Conservation (phyloP, 2,888 invertebrate genomes). For the Pammene aurita region DNA sequence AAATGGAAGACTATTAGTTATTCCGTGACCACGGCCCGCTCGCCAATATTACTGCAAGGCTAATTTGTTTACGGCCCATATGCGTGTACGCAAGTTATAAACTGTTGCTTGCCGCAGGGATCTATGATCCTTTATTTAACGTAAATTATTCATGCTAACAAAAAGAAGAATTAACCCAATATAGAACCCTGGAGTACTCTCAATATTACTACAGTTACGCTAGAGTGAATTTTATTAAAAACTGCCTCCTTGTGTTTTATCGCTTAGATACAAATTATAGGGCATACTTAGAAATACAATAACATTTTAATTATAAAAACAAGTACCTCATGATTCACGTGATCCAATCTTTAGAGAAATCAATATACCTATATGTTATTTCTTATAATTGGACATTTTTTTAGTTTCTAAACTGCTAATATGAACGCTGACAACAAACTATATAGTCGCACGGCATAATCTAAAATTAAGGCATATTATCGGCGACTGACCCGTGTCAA, state of each 20-base stretch:
- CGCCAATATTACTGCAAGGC: slow-evolving; percentile 54
- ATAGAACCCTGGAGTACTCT: background rate
- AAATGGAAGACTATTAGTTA: slow-evolving; percentile 40
- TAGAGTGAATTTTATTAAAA: background rate
- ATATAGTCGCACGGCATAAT: no score
- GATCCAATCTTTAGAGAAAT: background rate
- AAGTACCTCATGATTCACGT: background rate
- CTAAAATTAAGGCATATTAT: no score
- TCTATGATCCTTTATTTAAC: background rate
- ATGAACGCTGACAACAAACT: background rate
- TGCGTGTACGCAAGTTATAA: slow-evolving; percentile 44
- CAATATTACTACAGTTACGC: background rate
- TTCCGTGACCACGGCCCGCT: slow-evolving; percentile 57
- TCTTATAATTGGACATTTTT: no score
- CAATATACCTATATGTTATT: background rate
- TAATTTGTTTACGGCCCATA: slow-evolving; percentile 50
- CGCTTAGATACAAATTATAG: background rate
- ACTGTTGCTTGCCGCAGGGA: slow-evolving; percentile 2
- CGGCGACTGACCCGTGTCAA: no score
- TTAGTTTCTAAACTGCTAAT: background rate
- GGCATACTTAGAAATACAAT: background rate
- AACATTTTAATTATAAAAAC: no score
- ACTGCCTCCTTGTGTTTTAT: background rate
- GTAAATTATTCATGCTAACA: background rate
- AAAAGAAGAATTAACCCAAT: background rate